These are phyloP conservation scores for Scaptomyza tumidula DNA, from an alignment of 2,888 invertebrate genomes.

Conservation along the genomic window DNA sequence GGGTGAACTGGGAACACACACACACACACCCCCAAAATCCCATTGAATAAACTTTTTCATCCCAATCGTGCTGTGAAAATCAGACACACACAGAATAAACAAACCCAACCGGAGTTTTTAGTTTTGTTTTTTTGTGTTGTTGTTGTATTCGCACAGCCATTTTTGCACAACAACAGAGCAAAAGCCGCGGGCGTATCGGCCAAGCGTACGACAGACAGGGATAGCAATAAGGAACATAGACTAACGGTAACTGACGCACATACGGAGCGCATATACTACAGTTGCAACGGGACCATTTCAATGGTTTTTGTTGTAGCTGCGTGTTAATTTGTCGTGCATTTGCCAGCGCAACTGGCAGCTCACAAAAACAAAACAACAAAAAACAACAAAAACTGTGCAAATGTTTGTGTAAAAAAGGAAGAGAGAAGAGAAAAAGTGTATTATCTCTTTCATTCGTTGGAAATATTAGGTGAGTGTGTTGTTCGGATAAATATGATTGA, in stretches of 20 bases:
- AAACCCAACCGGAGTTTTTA: slow-evolving; percentile 66
- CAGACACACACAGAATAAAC: slow-evolving; percentile 40
- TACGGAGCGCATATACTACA: slow-evolving; percentile 7
- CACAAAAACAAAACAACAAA: slow-evolving; percentile 22
- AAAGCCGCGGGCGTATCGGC: slow-evolving; percentile 56
- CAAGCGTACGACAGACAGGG: slow-evolving; percentile 25
- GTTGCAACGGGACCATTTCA: slow-evolving; percentile 49
- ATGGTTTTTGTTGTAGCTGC: slow-evolving; percentile 16
- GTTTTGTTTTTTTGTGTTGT: slow-evolving; percentile 52
- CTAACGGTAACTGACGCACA: slow-evolving; percentile 10
- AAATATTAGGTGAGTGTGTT: slow-evolving; percentile 36
- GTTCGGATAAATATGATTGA: neutral
- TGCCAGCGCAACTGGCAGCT: slow-evolving; percentile 30
- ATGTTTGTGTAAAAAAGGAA: slow-evolving; percentile 21
- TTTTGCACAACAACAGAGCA: slow-evolving; percentile 34
- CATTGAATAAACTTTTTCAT: slow-evolving; percentile 49
- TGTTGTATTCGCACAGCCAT: slow-evolving; percentile 43
- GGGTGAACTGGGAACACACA: slow-evolving; percentile 35
- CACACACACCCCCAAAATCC: slow-evolving; percentile 18
- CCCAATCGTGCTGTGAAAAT: slow-evolving; percentile 55
- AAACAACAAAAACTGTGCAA: slow-evolving; percentile 23
- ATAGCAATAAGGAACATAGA: neutral
- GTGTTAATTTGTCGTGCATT: slow-evolving; percentile 76
- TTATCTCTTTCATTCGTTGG: neutral
- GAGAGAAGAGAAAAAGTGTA: neutral